Base-by-base conservation (phyloP, 2,888 invertebrate genomes). In the Silvanus unidentatus region DNA sequence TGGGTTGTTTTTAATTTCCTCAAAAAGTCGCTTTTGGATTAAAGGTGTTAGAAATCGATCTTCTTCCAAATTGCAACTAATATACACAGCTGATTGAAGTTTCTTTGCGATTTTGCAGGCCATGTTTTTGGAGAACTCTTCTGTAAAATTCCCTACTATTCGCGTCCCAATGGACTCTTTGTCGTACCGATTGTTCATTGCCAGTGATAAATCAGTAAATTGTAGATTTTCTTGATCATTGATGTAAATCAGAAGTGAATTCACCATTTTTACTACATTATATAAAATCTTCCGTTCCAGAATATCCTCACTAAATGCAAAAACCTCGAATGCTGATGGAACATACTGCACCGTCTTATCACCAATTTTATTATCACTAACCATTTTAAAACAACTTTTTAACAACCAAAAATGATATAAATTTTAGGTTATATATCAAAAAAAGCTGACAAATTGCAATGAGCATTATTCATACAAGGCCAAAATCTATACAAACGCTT, bases 61-160 rank as follows among this genome's bases (percentile, higher is more conserved):
- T 4, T 64, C 55, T 22, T 65, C 60, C 4, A 75, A 43, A 58
- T 77, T 77, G 49, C 69, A 73, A 61, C 76, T 77, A n/a, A 77
- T 57, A 57, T 67, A 76, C 9, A 76, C 70, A 40, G 69, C 69
- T 55, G 75, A 76, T 2, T 68, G 62, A 10, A 74, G 53, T 45
- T 66, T 70, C 50, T 69, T 73, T 0, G 72, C 58, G 14, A 76
- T 48, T 50, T 69, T 69, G 22, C 47, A 43, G 14, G 62, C 54
- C 5, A 62, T 52, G 27, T 42, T 44, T 39, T 48, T 54, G 5
- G 57, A 55, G 15, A 42, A 40, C 16, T 55, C 54, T 35, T 73
- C 72, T 10, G 64, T 57, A 35, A 64, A 54, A 42, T 63, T 57
- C 12, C 75, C 74, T 28, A 75, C 41, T 30, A 75, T 54, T 49